These are phyloP conservation scores for Candoia aspera DNA, from an alignment of 2,113 vertebrate genomes.

Conservation along the genomic window DNA sequence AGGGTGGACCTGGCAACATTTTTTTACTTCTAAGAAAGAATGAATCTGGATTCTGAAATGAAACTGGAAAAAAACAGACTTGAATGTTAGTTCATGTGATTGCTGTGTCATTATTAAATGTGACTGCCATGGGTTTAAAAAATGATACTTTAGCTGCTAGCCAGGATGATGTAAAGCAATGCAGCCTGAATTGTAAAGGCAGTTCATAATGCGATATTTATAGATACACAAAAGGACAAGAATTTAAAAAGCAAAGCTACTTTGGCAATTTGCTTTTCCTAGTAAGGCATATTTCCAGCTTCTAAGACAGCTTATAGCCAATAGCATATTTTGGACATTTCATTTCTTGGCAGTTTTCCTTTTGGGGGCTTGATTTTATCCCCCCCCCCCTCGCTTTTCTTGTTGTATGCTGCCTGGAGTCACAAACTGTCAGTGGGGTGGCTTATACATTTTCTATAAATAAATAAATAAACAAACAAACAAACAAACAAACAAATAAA, in stretches of 20 bases:
- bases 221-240: neutral
- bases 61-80: neutral
- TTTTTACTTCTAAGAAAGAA: neutral
- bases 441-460: neutral
- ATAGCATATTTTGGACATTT: neutral
- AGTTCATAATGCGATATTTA: neutral
- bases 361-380: neutral
- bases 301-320: neutral
- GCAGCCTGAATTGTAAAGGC: neutral
- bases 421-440: neutral
- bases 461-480: neutral
- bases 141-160: constrained; percentile 10
- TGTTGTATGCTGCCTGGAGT: neutral
- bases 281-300: neutral
- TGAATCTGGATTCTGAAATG: accelerated
- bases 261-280: neutral
- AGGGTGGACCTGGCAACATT: neutral
- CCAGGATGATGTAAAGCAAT: neutral
- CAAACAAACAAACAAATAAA: neutral
- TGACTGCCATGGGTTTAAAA: neutral
- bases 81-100: neutral
- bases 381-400: too few species aligned
- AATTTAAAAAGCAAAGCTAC: neutral
- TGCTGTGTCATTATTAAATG: neutral
- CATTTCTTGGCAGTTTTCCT: neutral